phyloP scores from a whole-genome alignment of 2,113 vertebrate species.

The Psittacus erithacus region DNA sequence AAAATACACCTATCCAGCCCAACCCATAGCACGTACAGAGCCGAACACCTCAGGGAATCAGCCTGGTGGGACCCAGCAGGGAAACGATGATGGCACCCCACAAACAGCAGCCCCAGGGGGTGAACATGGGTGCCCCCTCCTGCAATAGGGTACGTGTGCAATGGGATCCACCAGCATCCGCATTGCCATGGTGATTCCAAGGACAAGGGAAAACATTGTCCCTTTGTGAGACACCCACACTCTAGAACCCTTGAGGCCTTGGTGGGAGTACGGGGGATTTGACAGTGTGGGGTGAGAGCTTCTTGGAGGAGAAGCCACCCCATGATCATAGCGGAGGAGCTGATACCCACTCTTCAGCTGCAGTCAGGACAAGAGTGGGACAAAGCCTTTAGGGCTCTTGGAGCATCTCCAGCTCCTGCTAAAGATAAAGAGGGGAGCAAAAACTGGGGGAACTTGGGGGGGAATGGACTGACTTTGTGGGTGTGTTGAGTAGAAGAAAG shows the following conservation, averaged over 20 bases:
- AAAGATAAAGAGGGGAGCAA: not conserved
- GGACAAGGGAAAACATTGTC: not conserved
- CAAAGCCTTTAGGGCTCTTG: not conserved
- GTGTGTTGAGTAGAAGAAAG: not conserved
- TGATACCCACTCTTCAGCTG: not conserved
- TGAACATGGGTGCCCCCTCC: not conserved
- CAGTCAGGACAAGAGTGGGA: not conserved
- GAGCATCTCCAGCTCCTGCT: not conserved
- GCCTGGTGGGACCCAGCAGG: not conserved
- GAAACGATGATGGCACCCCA: not conserved
- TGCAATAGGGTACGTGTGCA: not conserved
- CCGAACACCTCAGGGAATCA: not conserved
- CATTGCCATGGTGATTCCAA: not conserved
- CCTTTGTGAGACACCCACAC: not conserved
- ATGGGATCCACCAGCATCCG: not conserved
- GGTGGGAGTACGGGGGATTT: not conserved
- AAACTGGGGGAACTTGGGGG: not conserved
- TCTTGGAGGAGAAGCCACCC: not conserved
- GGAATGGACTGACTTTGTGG: not conserved
- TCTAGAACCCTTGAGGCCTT: not conserved
- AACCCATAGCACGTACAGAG: rapidly evolving
- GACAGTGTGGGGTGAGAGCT: not conserved
- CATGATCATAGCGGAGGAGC: not conserved
- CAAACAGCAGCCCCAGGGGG: not conserved
- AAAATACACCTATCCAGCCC: not conserved